A percentile compares a stretch with the other conserved stretches of the same genome.
These are phyloP conservation scores for Hippasteria phrygiana DNA, from an alignment of 53 echinoderm and acorn worm genomes.

Conservation along the genomic window DNA sequence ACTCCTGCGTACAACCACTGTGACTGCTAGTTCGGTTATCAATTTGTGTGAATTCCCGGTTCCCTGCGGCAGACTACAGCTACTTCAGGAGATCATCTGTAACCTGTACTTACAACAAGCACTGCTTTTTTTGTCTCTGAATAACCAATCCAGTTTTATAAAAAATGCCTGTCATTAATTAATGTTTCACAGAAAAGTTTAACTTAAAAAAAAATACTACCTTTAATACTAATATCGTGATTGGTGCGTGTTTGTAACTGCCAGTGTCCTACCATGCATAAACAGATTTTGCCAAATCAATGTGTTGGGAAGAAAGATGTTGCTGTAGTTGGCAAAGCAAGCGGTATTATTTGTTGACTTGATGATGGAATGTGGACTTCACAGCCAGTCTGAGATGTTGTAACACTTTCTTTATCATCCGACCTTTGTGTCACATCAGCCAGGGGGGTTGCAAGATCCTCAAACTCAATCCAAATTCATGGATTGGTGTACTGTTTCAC, in stretches of 20 bases:
- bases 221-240: constrained; percentile 30
- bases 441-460: constrained; percentile 4
- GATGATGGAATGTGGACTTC: too few relatives aligned
- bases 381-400: too few relatives aligned
- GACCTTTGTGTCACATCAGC: too few relatives aligned
- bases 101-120: constrained; percentile 35
- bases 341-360: too few relatives aligned
- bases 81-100: constrained; percentile 32
- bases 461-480: too few relatives aligned
- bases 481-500: too few relatives aligned
- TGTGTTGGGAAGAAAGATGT: neutral
- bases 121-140: constrained; percentile 46
- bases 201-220: neutral
- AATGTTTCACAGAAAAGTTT: constrained; percentile 2
- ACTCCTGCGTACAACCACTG: constrained; percentile 45
- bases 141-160: constrained; percentile 42
- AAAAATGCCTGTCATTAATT: constrained; percentile 60
- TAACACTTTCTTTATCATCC: too few relatives aligned
- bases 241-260: constrained; percentile 32
- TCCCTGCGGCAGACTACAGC: constrained; percentile 25
- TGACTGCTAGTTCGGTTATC: constrained; percentile 44
- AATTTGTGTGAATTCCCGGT: constrained; percentile 23
- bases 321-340: too few relatives aligned
- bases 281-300: neutral
- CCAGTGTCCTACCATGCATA: neutral